Conservation (phyloP, 2,797 vertebrate species). For the Tympanoctomys barrerae region DNA sequence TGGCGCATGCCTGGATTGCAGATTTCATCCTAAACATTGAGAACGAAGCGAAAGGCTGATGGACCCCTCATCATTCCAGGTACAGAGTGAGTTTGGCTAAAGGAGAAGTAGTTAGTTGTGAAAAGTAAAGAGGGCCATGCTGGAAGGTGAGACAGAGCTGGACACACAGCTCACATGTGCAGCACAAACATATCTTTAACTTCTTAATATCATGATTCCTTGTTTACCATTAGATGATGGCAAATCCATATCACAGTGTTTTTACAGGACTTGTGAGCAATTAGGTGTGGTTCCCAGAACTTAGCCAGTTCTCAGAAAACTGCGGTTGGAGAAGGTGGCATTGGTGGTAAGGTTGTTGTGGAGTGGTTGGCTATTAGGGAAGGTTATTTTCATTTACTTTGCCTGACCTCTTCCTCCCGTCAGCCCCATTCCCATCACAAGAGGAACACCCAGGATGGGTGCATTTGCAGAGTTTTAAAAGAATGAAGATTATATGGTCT, state of each 20-base stretch:
- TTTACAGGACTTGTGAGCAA: neutral
- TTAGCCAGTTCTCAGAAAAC: conserved; percentile 32
- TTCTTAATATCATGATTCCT: neutral
- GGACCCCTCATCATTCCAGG: neutral
- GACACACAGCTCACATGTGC: neutral
- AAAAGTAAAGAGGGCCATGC: neutral
- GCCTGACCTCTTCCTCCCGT: neutral
- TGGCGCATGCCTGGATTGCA: neutral
- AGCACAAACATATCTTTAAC: neutral
- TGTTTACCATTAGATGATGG: neutral
- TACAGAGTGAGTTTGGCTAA: neutral
- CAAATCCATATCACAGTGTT: neutral
- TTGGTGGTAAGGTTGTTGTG: neutral
- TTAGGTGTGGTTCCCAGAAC: neutral
- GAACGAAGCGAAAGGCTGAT: neutral
- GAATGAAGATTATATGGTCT: neutral
- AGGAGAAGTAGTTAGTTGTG: neutral
- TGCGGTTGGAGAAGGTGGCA: neutral
- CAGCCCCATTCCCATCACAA: neutral
- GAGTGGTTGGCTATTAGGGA: neutral
- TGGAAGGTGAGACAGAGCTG: neutral
- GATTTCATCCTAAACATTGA: neutral
- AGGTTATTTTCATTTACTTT: conserved; percentile 3
- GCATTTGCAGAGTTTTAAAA: neutral
- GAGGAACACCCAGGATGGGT: neutral